These are phyloP conservation scores for Osmoderma eremita DNA, from an alignment of 2,888 invertebrate species.

Conservation along the genomic window DNA sequence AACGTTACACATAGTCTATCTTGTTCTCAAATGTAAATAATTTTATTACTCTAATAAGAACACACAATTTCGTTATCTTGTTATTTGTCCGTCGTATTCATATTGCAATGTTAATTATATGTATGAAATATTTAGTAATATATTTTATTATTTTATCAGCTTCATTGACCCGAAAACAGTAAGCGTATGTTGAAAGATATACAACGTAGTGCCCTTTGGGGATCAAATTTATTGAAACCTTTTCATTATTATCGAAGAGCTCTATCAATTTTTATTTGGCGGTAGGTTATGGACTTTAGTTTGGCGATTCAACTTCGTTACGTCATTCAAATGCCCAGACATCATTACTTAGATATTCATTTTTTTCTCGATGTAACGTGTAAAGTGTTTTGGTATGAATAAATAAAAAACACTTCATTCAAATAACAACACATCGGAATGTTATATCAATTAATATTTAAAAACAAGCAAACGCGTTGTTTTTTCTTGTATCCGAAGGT, in stretches of 20 bases:
- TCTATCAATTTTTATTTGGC: conserved; percentile 18
- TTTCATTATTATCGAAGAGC: conserved; percentile 2
- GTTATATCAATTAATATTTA: conserved; percentile 26
- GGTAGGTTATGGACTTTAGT: conserved; percentile 29
- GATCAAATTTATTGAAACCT: conserved; percentile 1
- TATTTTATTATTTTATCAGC: conserved; percentile 28
- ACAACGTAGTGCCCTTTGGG: neutral
- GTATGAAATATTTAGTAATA: conserved; percentile 33
- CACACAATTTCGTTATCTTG: neutral
- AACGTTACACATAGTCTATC: too few species aligned
- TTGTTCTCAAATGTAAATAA: too few species aligned
- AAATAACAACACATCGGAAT: neutral
- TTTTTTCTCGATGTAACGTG: too few species aligned
- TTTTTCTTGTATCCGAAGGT: conserved; percentile 22
- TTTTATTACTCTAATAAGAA: too few species aligned
- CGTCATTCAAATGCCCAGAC: neutral
- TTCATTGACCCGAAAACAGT: conserved; percentile 25
- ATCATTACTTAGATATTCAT: neutral
- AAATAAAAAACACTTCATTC: neutral
- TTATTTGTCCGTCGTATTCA: conserved; percentile 12
- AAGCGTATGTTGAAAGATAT: conserved; percentile 3
- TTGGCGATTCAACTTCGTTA: conserved; percentile 9
- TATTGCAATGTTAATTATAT: conserved; percentile 23
- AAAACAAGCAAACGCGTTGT: conserved; percentile 18
- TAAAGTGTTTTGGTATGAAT: neutral